Conservation (phyloP, 2,113 vertebrate genomes). For the Clinocottus analis region DNA sequence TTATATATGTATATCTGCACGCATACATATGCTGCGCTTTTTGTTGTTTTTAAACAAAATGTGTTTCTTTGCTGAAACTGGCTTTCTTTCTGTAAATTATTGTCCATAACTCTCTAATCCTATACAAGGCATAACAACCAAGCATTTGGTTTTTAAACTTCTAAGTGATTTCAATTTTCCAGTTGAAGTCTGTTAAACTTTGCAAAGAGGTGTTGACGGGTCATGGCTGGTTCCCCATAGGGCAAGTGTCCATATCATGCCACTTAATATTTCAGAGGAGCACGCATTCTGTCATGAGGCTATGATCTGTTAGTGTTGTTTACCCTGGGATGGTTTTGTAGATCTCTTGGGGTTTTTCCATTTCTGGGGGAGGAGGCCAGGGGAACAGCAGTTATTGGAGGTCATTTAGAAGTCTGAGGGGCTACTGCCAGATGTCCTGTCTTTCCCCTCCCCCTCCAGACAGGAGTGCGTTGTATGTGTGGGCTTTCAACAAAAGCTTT, state of each 20-base stretch:
- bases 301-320: slow-evolving; percentile 49
- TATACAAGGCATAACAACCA: neutral
- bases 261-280: slow-evolving; percentile 51
- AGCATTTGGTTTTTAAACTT: neutral
- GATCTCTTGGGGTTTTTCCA: slow-evolving; percentile 38
- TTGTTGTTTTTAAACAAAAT: too few relatives aligned
- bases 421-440: slow-evolving; percentile 82
- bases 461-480: slow-evolving; percentile 23
- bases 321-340: slow-evolving; percentile 25
- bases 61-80: too few relatives aligned
- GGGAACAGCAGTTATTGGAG: slow-evolving; percentile 45
- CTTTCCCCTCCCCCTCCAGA: slow-evolving; percentile 69
- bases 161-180: neutral
- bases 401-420: slow-evolving; percentile 60
- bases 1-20: too few relatives aligned
- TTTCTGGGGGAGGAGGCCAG: slow-evolving; percentile 34
- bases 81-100: neutral
- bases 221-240: neutral
- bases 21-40: too few relatives aligned
- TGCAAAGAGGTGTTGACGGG: neutral
- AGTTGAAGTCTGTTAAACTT: neutral
- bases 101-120: neutral
- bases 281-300: slow-evolving; percentile 20
- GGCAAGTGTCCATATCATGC: slow-evolving; percentile 28
- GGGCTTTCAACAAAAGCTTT: slow-evolving; percentile 65